Percentiles rank a stretch among this genome's conserved stretches.
These are phyloP conservation scores for Protosalanx chinensis DNA, from an alignment of 2,797 vertebrate genomes.

Conservation along the genomic window DNA sequence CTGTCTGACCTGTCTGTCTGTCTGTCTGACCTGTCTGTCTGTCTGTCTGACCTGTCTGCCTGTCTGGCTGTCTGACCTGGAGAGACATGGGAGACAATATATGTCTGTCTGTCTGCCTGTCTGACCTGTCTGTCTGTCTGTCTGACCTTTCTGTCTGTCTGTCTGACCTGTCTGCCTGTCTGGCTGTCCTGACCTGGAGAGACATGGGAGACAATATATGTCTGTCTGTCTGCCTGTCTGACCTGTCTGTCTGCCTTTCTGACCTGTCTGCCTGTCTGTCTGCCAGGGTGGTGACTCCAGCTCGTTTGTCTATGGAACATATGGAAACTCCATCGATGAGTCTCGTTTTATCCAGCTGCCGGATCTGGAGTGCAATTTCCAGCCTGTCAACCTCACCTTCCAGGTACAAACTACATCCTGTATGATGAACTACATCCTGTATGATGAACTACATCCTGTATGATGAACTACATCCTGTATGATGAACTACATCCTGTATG, in stretches of 20 bases:
- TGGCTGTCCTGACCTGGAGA: not conserved
- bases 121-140: not conserved
- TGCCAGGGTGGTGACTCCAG: slow-evolving; percentile 81
- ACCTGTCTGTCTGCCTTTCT: slow-evolving; percentile 1
- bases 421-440: no score
- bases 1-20: slow-evolving; percentile 21
- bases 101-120: slow-evolving; percentile 14
- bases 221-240: slow-evolving; percentile 14
- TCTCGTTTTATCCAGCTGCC: slow-evolving; percentile 85
- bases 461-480: no score
- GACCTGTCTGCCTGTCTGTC: not conserved
- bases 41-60: not conserved
- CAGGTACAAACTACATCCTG: slow-evolving; percentile 74
- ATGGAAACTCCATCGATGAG: slow-evolving; percentile 86
- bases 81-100: not conserved
- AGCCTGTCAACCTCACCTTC: slow-evolving; percentile 92
- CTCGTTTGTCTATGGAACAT: slow-evolving; percentile 78
- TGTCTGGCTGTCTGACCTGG: not conserved
- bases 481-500: no score
- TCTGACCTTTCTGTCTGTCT: not conserved
- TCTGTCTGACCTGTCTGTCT: not conserved
- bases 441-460: no score
- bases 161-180: not conserved
- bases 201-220: not conserved
- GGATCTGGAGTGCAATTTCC: slow-evolving; percentile 89